phyloP scores from a whole-genome alignment of 2,113 vertebrate species.

The Ciconia boyciana region DNA sequence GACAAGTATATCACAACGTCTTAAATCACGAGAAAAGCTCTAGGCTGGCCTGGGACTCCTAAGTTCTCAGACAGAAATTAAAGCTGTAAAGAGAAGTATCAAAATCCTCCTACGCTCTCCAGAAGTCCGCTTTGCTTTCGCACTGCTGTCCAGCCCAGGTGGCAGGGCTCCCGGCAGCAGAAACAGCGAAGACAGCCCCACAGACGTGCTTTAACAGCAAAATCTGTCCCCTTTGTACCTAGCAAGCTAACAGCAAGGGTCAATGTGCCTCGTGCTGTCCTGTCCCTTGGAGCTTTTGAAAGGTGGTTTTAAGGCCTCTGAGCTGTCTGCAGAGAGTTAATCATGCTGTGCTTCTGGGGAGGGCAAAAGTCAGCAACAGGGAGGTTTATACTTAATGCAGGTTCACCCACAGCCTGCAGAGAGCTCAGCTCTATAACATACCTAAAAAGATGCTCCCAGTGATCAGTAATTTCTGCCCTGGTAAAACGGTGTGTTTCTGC shows the following conservation, averaged over 20 bases:
- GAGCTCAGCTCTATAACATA: neutral
- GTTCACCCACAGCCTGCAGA: neutral
- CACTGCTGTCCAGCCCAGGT: neutral
- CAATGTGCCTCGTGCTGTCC: neutral
- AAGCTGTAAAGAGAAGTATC: conserved; percentile 8
- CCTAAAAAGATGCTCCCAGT: neutral
- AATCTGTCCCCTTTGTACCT: neutral
- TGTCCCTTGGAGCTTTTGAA: neutral
- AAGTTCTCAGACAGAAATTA: conserved; percentile 45
- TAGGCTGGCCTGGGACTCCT: neutral
- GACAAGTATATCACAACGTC: conserved; percentile 5
- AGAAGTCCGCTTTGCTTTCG: neutral
- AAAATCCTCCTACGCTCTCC: neutral
- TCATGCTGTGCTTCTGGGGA: neutral
- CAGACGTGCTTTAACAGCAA: fast-evolving
- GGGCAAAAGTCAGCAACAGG: neutral
- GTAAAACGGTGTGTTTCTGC: neutral
- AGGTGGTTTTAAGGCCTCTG: neutral
- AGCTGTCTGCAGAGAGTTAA: neutral
- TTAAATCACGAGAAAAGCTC: conserved; percentile 42
- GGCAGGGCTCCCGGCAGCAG: neutral
- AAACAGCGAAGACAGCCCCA: neutral
- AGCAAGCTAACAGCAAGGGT: neutral
- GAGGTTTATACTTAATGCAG: neutral
- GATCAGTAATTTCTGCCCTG: neutral